Base-by-base conservation (phyloP, 2,797 vertebrate genomes). In the Semotilus atromaculatus region DNA sequence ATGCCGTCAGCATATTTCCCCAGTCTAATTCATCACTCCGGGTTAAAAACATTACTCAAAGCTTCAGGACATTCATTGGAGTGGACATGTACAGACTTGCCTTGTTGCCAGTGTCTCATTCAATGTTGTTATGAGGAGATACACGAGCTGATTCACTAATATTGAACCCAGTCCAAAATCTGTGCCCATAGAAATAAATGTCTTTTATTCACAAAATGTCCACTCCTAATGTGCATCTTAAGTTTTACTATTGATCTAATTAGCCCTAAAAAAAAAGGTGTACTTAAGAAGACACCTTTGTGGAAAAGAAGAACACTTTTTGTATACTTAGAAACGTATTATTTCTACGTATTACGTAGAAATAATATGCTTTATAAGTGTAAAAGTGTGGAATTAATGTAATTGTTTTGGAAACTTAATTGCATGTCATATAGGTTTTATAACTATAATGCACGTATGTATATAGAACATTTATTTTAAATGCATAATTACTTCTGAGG, bases 101-200 rank as follows among this genome's bases (percentile, higher is more conserved):
- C 67, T 26, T 84, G 60, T 53, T 62, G 67, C 34, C 43, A 78
- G 71, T 40, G 55, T 84, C 67, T 83, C 75, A 66, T 79, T 81
- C n/a, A 58, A 23, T 79, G 58, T 75, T 23, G 79, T 80, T 80
- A 80, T 53, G 55, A 43, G 48, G 74, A 77, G 81, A 82, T 72
- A 81, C 73, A 75, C 21, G 19, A 73, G 75, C 67, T 31, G 26
- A 29, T 31, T 31, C 60, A 64, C 29, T 82, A 66, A 73, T 82
- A n/a, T 1, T n/a, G 21, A 75, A 74, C 29, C 11, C 72, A 53
- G 48, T 36, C 34, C 19, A 53, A 55, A 31, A 55, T 53, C 19
- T 74, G 48, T 23, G 1, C 11, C 29, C 29, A 73, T 36, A 26
- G 40, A 16, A 26, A 74, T n/a, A n/a, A n/a, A n/a, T n/a, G 31